phyloP scores from a whole-genome alignment of 2,113 vertebrate genomes.

The Callospermophilus lateralis region DNA sequence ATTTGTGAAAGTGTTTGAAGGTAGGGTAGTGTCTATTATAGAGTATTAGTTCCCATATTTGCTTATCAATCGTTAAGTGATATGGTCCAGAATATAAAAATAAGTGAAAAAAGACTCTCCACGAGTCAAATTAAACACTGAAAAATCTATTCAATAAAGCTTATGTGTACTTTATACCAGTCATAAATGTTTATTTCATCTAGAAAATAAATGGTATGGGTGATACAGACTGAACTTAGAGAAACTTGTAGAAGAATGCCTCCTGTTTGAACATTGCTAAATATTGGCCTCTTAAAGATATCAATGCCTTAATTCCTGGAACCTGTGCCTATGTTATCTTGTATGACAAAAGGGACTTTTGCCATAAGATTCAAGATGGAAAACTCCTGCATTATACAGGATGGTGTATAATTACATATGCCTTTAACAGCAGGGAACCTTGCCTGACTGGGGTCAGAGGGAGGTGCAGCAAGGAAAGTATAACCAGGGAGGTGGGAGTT shows the following conservation, averaged over 20 bases:
- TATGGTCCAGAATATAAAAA: neutral
- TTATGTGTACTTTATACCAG: neutral
- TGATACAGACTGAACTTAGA: neutral
- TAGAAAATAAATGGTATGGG: neutral
- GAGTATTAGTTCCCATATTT: neutral
- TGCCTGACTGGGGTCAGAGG: neutral
- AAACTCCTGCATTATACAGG: neutral
- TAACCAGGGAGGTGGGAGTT: neutral
- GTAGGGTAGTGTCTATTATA: neutral
- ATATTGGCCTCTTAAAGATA: neutral
- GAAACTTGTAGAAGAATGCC: neutral
- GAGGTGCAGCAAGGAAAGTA: neutral
- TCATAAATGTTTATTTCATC: neutral
- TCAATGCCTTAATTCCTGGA: neutral
- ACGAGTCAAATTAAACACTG: neutral
- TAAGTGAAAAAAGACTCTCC: neutral
- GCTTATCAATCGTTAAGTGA: neutral
- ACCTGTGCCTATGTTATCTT: neutral
- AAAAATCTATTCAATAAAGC: neutral
- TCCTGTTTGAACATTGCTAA: neutral
- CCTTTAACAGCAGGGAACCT: neutral
- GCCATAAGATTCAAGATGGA: neutral
- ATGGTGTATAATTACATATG: neutral
- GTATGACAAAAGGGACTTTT: neutral
- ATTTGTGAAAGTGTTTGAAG: constrained; percentile 34